phyloP scores from a whole-genome alignment of 2,888 invertebrate species.

The Hipparchia sbordonii region DNA sequence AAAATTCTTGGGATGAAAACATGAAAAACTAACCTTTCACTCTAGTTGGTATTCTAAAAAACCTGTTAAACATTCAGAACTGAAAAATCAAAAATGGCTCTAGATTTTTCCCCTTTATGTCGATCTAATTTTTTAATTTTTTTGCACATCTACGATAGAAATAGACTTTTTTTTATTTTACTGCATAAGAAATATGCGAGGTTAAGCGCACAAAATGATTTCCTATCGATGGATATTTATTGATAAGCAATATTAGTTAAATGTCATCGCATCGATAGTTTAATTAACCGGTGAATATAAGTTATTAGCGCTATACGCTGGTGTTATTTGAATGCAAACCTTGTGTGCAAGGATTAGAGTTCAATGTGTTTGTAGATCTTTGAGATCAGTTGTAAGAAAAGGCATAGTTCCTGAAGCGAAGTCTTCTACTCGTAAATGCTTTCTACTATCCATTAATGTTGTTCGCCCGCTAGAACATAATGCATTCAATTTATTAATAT shows the following conservation, averaged over 20 bases:
- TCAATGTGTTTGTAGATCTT: background rate
- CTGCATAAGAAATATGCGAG: background rate
- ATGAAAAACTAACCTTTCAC: no score
- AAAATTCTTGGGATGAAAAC: no score
- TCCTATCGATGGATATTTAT: constrained; percentile 9
- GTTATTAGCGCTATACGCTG: constrained; percentile 10
- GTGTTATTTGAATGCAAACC: constrained; percentile 12
- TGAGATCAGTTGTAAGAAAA: constrained; percentile 22
- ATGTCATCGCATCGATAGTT: constrained; percentile 30
- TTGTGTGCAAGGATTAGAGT: constrained; percentile 17
- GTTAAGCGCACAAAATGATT: constrained; percentile 11
- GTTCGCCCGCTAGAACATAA: constrained; percentile 44
- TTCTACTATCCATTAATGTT: constrained; percentile 52
- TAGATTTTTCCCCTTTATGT: no score
- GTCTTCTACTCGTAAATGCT: constrained; percentile 45
- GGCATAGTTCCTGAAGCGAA: constrained; percentile 33
- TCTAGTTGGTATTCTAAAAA: no score
- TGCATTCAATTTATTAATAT: constrained; percentile 52
- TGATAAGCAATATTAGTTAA: constrained; percentile 29
- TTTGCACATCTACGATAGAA: no score
- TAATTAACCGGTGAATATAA: constrained; percentile 31
- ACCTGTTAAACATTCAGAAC: no score
- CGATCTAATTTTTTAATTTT: no score
- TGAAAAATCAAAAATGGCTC: no score
- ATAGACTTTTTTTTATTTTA: background rate